Percentiles rank a stretch among this genome's conserved stretches.
Conservation (phyloP, 2,113 vertebrate genomes). For the Leptocoma aspasia region DNA sequence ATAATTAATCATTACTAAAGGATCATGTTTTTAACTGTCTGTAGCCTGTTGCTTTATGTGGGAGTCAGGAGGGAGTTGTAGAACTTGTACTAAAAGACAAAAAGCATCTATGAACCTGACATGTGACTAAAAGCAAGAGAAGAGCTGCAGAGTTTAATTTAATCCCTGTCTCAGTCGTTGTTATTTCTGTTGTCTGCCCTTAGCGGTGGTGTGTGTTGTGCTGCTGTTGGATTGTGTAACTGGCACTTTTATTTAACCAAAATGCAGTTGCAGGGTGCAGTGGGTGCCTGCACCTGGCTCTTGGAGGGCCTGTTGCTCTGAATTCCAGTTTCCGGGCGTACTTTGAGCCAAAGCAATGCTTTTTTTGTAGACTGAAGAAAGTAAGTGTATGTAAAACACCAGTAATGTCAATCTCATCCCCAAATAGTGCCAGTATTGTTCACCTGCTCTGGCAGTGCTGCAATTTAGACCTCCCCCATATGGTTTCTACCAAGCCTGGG, state of each 20-base stretch:
- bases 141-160: not conserved
- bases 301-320: not conserved
- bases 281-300: not conserved
- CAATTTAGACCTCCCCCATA: fast-evolving
- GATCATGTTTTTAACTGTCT: not conserved
- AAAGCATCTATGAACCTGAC: not conserved
- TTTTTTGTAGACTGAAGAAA: not conserved
- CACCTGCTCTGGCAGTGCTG: not conserved
- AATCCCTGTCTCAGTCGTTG: not conserved
- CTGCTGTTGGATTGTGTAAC: not conserved
- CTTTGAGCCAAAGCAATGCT: not conserved
- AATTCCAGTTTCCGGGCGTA: not conserved
- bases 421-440: not conserved
- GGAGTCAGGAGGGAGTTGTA: not conserved
- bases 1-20: no score
- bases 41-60: not conserved
- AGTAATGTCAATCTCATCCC: not conserved
- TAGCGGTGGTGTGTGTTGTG: not conserved
- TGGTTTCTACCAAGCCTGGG: not conserved
- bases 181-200: not conserved
- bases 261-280: not conserved
- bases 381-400: not conserved
- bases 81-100: not conserved
- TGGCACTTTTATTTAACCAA: not conserved
- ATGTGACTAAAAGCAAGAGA: not conserved